phyloP scores from a whole-genome alignment of 2,888 invertebrate genomes.

The Slavum lentiscoides region DNA sequence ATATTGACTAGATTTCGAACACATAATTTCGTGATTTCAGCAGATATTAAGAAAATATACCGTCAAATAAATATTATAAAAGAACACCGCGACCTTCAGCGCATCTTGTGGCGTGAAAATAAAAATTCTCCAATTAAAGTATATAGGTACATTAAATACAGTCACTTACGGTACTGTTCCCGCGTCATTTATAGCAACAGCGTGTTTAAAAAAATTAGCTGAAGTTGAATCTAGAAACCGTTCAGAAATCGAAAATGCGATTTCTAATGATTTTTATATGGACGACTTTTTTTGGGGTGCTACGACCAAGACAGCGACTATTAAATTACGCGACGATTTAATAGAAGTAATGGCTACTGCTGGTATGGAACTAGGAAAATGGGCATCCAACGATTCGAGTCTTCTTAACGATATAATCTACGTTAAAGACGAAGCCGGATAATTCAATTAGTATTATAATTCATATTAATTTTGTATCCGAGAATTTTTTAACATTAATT shows the following conservation, averaged over 20 bases:
- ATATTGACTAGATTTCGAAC: no score
- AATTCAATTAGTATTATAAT: no score
- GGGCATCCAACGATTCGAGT: background rate
- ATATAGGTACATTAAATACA: constrained; percentile 12
- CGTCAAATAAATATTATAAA: constrained; percentile 1
- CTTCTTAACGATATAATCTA: background rate
- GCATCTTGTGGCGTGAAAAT: constrained; percentile 10
- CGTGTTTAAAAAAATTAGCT: background rate
- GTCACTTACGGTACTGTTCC: constrained; percentile 19
- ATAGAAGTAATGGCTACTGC: background rate
- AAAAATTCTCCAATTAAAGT: background rate
- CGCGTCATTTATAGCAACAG: background rate
- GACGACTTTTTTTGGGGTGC: background rate
- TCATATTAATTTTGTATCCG: no score
- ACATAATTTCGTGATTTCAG: no score
- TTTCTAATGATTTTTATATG: background rate
- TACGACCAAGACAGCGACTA: background rate
- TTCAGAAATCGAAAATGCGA: background rate
- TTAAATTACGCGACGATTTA: background rate
- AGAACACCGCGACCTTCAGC: constrained; percentile 3
- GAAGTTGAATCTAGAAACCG: background rate
- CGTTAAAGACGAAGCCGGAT: background rate
- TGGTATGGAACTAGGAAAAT: constrained; percentile 22
- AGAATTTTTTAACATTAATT: no score
- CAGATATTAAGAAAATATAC: background rate